Conservation (phyloP, 2,113 vertebrate species). For the Marcusenius ussheri region DNA sequence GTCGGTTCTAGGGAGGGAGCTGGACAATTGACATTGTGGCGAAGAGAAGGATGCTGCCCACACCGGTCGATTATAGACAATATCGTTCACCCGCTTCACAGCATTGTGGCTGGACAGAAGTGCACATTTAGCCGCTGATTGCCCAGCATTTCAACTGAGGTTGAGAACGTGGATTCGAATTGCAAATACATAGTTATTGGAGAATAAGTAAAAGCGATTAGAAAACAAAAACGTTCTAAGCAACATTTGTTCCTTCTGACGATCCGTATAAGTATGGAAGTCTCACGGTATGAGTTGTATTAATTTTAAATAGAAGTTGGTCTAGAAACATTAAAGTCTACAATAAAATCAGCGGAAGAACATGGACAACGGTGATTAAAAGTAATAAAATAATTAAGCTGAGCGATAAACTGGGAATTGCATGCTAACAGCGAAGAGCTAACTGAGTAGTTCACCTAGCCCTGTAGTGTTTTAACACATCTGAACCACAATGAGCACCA, state of each 20-base stretch:
- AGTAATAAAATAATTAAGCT: not conserved
- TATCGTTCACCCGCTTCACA: too few species aligned
- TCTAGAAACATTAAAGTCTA: not conserved
- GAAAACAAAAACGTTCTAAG: not conserved
- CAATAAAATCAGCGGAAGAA: not conserved
- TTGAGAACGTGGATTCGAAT: not conserved
- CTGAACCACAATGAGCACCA: not conserved
- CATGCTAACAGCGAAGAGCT: not conserved
- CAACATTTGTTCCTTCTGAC: not conserved
- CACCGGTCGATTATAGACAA: too few species aligned
- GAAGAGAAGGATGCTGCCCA: too few species aligned
- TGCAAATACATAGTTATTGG: not conserved
- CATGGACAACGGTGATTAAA: not conserved
- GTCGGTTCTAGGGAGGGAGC: too few species aligned
- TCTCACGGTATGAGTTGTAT: not conserved
- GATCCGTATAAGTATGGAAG: not conserved
- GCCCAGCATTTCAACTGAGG: not conserved
- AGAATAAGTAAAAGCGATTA: not conserved
- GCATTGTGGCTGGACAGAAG: too few species aligned
- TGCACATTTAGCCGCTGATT: not conserved
- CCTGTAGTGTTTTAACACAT: not conserved
- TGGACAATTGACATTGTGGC: too few species aligned
- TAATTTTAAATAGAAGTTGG: not conserved
- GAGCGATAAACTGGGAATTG: not conserved
- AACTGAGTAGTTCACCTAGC: not conserved